Percentiles rank a stretch among this genome's conserved stretches.
phyloP scores from a whole-genome alignment of 2,113 vertebrate species.

The Eubucco bourcierii region DNA sequence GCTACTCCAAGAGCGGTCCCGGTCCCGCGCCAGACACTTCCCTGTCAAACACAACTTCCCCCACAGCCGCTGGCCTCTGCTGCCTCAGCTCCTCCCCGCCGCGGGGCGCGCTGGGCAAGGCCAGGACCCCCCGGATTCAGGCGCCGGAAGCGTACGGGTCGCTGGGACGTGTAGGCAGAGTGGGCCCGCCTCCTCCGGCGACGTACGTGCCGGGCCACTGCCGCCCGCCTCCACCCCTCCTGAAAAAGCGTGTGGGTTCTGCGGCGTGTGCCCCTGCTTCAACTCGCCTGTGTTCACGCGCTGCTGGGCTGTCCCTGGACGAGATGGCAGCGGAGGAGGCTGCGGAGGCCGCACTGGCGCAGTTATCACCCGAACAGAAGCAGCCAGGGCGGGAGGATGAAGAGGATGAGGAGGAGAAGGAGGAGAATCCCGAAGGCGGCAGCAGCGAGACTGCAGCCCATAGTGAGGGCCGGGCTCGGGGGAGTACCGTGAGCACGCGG shows the following conservation, averaged over 20 bases:
- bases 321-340: constrained; percentile 10
- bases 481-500: background rate
- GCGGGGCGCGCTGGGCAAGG: background rate
- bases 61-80: background rate
- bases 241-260: background rate
- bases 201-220: background rate
- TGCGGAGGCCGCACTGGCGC: background rate
- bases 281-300: fast-evolving
- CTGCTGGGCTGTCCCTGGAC: fast-evolving
- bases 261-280: fast-evolving
- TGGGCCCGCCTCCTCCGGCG: background rate
- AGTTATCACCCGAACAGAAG: background rate
- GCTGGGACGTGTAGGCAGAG: background rate
- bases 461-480: background rate
- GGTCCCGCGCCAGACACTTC: fast-evolving
- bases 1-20: fast-evolving
- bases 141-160: background rate
- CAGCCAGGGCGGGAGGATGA: background rate
- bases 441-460: background rate
- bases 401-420: background rate
- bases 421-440: background rate
- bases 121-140: fast-evolving
- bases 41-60: background rate
- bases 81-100: background rate
- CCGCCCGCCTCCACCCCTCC: background rate